Evolutionary conservation across 37 sponge, comb jelly and placozoan genomes (phyloP).

Genomic region (Lycopodina hypogea): DNA sequence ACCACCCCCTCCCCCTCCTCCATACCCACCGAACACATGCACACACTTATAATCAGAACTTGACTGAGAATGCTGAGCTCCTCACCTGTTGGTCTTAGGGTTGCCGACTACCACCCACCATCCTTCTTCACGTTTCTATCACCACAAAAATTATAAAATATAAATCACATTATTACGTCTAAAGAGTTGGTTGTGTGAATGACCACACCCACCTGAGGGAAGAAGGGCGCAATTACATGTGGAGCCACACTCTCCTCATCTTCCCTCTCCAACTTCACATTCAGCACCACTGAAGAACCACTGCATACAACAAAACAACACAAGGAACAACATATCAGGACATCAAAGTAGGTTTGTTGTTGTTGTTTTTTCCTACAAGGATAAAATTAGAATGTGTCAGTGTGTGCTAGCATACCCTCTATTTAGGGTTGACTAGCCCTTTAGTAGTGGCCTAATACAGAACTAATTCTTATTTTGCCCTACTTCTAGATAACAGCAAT

Average conservation of each 20-base stretch:
- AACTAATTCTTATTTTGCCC: too few relatives aligned
- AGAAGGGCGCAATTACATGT: constrained; percentile 96
- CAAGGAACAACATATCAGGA: not conserved
- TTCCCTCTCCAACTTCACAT: constrained; percentile 87
- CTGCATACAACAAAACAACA: constrained; percentile 29
- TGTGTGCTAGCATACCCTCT: too few relatives aligned
- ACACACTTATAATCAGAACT: too few relatives aligned
- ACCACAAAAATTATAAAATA: not conserved
- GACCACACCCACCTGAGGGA: constrained; percentile 71
- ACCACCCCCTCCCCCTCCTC: too few relatives aligned
- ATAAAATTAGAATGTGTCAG: too few relatives aligned
- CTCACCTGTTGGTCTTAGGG: constrained; percentile 81
- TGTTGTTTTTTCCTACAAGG: too few relatives aligned
- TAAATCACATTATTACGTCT: not conserved
- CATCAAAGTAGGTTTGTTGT: too few relatives aligned
- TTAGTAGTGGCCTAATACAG: too few relatives aligned
- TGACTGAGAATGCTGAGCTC: too few relatives aligned
- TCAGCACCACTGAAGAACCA: constrained; percentile 69
- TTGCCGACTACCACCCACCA: constrained; percentile 99
- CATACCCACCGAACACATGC: too few relatives aligned
- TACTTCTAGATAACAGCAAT: too few relatives aligned
- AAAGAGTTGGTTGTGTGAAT: not conserved
- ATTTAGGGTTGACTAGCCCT: too few relatives aligned
- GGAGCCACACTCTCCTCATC: constrained; percentile 85
- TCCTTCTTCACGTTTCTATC: constrained; percentile 93